phyloP scores from a whole-genome alignment of 1,140 invertebrate species.

The Diabrotica undecimpunctata region DNA sequence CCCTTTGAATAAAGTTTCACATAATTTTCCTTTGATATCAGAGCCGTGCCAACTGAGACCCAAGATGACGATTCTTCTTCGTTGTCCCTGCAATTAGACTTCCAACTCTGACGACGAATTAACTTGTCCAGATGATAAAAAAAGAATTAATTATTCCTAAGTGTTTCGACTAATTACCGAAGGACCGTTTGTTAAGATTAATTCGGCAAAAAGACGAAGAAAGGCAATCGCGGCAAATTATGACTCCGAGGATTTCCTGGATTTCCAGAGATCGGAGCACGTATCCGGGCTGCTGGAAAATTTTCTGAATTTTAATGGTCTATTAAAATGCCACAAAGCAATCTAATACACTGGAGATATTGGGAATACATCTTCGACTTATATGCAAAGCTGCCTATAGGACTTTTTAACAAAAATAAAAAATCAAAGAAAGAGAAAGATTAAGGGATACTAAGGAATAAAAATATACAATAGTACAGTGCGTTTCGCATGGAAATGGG shows the following conservation, averaged over 20 bases:
- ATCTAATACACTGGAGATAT: too few species aligned
- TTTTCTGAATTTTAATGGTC: too few species aligned
- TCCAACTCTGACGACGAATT: background rate
- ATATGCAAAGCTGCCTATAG: too few species aligned
- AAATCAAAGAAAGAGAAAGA: too few species aligned
- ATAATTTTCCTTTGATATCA: constrained; percentile 1
- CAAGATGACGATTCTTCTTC: background rate
- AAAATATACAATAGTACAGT: too few species aligned
- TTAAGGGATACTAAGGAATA: too few species aligned
- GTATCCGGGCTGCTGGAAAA: too few species aligned
- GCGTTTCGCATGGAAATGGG: too few species aligned
- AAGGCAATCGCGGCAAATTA: background rate
- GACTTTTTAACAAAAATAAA: too few species aligned
- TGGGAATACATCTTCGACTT: too few species aligned
- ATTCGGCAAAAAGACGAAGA: background rate
- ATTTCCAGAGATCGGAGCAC: background rate
- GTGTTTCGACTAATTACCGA: background rate
- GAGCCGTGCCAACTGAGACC: background rate
- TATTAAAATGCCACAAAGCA: too few species aligned
- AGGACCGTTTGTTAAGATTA: constrained; percentile 1
- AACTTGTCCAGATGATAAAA: constrained; percentile 1
- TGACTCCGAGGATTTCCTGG: background rate
- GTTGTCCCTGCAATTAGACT: background rate
- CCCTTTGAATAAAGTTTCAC: background rate
- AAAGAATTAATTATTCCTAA: constrained; percentile 3